Conservation (phyloP, 1,140 invertebrate species). For the Drosophila dunni region DNA sequence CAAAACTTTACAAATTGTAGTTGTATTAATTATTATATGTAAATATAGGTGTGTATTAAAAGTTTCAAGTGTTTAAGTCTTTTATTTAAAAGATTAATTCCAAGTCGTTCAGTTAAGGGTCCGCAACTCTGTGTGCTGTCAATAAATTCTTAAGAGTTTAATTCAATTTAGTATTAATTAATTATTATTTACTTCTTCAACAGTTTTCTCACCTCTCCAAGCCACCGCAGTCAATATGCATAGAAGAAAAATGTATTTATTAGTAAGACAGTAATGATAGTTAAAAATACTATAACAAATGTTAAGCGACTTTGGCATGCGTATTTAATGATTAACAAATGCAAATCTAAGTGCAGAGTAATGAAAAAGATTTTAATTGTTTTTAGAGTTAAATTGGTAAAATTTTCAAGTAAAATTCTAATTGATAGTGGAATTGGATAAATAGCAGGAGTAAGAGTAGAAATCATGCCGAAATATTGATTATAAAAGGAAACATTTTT, state of each 20-base stretch:
- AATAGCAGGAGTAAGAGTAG: slow-evolving; percentile 41
- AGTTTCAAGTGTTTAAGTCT: too few relatives aligned
- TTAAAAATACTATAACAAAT: neutral
- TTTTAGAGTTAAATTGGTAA: slow-evolving; percentile 9
- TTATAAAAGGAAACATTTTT: slow-evolving; percentile 30
- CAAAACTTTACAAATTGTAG: neutral
- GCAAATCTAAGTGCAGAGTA: slow-evolving; percentile 34
- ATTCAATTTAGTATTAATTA: neutral
- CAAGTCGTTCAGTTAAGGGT: neutral
- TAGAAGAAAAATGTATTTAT: neutral
- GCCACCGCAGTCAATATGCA: slow-evolving; percentile 9
- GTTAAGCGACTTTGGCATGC: slow-evolving; percentile 29
- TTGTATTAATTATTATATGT: neutral
- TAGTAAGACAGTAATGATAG: neutral
- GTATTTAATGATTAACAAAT: slow-evolving; percentile 10
- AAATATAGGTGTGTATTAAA: too few relatives aligned
- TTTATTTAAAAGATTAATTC: neutral
- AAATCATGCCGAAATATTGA: slow-evolving; percentile 60
- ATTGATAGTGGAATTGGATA: slow-evolving; percentile 46
- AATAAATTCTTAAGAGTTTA: neutral
- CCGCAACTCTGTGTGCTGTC: neutral
- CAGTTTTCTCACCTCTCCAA: neutral
- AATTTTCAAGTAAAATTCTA: slow-evolving; percentile 27
- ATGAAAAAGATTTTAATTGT: slow-evolving; percentile 24
- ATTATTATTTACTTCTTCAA: neutral